Evolutionary conservation across 2,113 vertebrate species (phyloP).

Genomic region (Pelobates fuscus): DNA sequence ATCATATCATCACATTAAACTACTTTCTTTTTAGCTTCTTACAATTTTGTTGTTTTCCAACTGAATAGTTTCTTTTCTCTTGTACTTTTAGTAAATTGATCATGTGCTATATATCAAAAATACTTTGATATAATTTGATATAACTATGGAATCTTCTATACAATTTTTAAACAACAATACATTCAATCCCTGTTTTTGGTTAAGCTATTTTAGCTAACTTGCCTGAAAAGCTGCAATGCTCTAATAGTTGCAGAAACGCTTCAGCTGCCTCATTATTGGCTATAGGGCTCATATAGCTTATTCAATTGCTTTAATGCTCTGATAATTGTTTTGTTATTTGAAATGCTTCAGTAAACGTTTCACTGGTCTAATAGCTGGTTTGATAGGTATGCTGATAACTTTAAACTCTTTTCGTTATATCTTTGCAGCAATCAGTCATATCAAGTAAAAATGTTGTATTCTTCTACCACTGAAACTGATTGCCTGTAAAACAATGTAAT

Average conservation of each 20-base stretch:
- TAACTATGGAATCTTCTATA: no score
- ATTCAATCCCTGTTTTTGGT: background rate
- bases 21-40: no score
- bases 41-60: no score
- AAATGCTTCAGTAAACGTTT: conserved; percentile 38
- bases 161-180: background rate
- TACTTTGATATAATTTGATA: no score
- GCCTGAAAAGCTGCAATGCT: conserved; percentile 38
- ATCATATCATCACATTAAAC: no score
- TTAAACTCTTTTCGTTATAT: conserved; percentile 31
- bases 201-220: conserved; percentile 4
- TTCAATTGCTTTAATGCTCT: conserved; percentile 50
- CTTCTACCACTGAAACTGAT: conserved; percentile 38
- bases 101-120: no score
- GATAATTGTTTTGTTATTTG: conserved; percentile 48
- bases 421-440: conserved; percentile 45
- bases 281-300: conserved; percentile 36
- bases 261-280: conserved; percentile 37
- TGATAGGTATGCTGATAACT: conserved; percentile 43
- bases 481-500: conserved; percentile 51
- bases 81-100: no score
- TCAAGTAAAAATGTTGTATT: conserved; percentile 48
- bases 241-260: conserved; percentile 39
- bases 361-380: conserved; percentile 45
- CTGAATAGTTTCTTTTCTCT: no score